These are phyloP conservation scores for Tortricodes alternella DNA, from an alignment of 2,888 invertebrate genomes.

Conservation along the genomic window DNA sequence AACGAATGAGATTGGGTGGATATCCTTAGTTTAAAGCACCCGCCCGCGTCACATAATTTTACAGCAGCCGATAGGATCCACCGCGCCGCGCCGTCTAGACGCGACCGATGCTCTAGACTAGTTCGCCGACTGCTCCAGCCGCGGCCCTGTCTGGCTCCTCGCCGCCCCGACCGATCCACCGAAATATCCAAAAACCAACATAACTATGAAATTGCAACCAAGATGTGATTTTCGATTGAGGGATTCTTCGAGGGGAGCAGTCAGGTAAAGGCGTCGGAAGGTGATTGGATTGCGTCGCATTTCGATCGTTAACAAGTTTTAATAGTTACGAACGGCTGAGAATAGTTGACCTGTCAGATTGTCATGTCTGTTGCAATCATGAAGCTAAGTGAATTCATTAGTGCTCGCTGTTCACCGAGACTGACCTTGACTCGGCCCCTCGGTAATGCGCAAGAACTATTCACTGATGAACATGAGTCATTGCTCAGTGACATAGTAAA, in stretches of 20 bases:
- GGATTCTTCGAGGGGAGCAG: conserved; percentile 43
- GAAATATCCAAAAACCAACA: conserved; percentile 56
- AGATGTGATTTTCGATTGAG: conserved; percentile 62
- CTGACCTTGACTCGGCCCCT: conserved; percentile 38
- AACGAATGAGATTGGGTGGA: conserved; percentile 53
- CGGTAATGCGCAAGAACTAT: conserved; percentile 25
- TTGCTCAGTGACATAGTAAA: not conserved
- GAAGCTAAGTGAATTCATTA: conserved; percentile 50
- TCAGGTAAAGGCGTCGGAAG: conserved; percentile 40
- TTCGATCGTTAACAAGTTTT: conserved; percentile 2
- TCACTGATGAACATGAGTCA: conserved; percentile 21
- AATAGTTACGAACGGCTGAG: conserved; percentile 36
- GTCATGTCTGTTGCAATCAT: conserved; percentile 34
- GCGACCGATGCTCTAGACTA: conserved; percentile 66
- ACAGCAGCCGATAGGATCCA: conserved; percentile 71
- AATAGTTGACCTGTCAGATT: conserved; percentile 33
- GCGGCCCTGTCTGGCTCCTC: conserved; percentile 39
- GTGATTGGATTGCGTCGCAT: conserved; percentile 21
- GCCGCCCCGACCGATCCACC: conserved; percentile 54
- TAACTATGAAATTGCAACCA: conserved; percentile 50
- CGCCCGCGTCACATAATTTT: conserved; percentile 75
- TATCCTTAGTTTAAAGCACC: conserved; percentile 51
- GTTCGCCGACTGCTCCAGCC: conserved; percentile 58
- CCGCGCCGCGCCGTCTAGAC: conserved; percentile 72
- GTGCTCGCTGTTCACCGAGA: conserved; percentile 37